Percentiles rank a stretch among this genome's conserved stretches.
Conservation (phyloP, 2,888 invertebrate species). For the Amiota mariae region DNA sequence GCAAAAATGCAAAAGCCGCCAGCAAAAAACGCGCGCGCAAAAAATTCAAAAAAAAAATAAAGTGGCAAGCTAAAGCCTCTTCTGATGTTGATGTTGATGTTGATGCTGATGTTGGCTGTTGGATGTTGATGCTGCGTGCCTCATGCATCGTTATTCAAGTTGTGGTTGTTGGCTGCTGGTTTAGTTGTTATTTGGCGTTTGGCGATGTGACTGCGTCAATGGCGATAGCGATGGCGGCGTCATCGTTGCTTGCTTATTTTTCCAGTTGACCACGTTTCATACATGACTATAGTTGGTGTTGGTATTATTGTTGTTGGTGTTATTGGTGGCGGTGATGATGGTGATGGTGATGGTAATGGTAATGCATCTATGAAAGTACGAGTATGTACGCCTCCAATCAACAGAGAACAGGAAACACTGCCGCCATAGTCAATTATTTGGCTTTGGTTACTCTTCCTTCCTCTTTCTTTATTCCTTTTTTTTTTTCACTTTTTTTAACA, state of each 20-base stretch:
- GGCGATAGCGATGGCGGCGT: neutral
- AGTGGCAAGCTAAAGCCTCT: neutral
- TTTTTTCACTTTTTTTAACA: neutral
- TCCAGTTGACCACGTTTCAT: conserved; percentile 62
- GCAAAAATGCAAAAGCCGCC: conserved; percentile 33
- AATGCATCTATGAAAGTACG: no score
- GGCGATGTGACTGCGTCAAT: neutral
- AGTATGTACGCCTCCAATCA: no score
- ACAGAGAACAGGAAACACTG: conserved; percentile 6
- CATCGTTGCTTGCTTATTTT: conserved; percentile 48
- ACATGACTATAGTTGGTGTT: neutral
- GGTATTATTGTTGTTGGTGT: neutral
- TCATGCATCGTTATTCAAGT: neutral
- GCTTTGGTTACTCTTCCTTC: neutral
- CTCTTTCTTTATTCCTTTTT: neutral
- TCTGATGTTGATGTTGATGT: neutral
- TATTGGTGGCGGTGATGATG: neutral
- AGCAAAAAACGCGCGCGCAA: conserved; percentile 12
- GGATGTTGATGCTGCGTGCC: conserved; percentile 28
- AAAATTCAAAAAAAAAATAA: conserved; percentile 21
- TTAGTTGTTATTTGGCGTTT: neutral
- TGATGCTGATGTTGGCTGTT: conserved; percentile 11
- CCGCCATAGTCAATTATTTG: conserved; percentile 12
- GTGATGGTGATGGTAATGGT: no score
- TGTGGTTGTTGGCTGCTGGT: conserved; percentile 12